Evolutionary conservation across 2,113 vertebrate genomes (phyloP).

Genomic region (Pterocles orientalis): DNA sequence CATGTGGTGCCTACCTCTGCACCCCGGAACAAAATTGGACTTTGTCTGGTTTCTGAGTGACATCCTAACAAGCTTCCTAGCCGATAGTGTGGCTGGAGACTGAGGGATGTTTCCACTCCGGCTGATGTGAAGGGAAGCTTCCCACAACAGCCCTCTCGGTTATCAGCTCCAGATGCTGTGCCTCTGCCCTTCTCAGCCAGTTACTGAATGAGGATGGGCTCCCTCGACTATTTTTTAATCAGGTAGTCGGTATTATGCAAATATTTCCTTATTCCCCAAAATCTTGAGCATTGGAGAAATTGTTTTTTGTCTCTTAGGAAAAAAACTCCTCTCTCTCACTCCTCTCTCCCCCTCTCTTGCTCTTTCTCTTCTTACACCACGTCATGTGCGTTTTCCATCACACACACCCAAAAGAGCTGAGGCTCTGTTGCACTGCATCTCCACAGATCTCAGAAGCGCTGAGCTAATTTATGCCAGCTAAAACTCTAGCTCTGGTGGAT

Average conservation of each 20-base stretch:
- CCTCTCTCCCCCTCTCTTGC: background rate
- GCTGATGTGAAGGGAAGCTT: background rate
- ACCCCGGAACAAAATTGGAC: background rate
- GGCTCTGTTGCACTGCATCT: background rate
- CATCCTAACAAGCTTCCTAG: background rate
- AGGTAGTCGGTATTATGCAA: background rate
- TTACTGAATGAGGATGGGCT: background rate
- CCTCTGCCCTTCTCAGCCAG: background rate
- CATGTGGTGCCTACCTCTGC: background rate
- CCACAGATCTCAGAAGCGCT: background rate
- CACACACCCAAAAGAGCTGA: background rate
- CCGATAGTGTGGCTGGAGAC: background rate
- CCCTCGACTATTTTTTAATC: background rate
- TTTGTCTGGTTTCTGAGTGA: background rate
- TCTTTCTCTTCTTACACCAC: background rate
- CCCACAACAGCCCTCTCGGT: background rate
- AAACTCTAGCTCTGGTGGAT: background rate
- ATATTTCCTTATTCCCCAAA: background rate
- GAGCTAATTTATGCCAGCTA: background rate
- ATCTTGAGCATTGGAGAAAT: background rate
- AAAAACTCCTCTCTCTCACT: background rate
- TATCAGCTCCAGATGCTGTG: background rate
- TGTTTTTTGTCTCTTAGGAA: background rate
- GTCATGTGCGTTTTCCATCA: background rate
- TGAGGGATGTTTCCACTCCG: background rate